Base-by-base conservation (phyloP, 1,140 invertebrate species). In the Harlomillsia oculata region DNA sequence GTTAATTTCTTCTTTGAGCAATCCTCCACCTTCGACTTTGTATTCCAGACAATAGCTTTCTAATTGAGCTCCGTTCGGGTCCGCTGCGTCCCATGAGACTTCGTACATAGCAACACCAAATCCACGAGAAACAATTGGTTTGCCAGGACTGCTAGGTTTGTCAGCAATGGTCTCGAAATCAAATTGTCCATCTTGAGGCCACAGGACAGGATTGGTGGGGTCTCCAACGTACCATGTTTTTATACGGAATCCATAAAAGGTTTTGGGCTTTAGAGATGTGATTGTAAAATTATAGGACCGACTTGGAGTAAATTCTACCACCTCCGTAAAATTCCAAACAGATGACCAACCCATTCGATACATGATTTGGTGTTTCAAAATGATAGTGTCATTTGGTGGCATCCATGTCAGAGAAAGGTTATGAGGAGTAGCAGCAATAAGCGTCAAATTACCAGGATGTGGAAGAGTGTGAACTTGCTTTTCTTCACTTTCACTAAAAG, bases 171-270 rank as follows among this genome's bases (percentile, higher is more conserved):
- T 65, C 28, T 62, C 53, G 69, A 82, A 89, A 3, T 76, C 77
- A 66, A 86, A 89, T 44, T 73, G 71, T 1, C 76, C 75, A 61
- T 83, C 79, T 1, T 69, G 61, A 0, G 87, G 84, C 79, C 85
- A 89, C 21, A 78, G 67, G 62, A 81, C 86, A 0, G 75, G 67
- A 20, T 76, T 70, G 0, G 71, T 70, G 23, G 77, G 74, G n/a
- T 73, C 70, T 0, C 76, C 54, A 30, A 37, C 72, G 69, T 88
- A 92, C 16, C 72, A 75, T 1, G 89, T 63, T n/a, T 74, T 70
- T 3, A 92, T 68, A 29, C 80, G 77, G 66, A 89, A 87, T 44
- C 78, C 79, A 65, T 91, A 92, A 28, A 77, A 71, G 0, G 82
- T 83, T 53, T 81, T 80, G 0, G 88, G 83, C 52, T 77, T 71